Evolutionary conservation across 2,113 vertebrate genomes (phyloP).

Genomic region (Anolis sagrei): DNA sequence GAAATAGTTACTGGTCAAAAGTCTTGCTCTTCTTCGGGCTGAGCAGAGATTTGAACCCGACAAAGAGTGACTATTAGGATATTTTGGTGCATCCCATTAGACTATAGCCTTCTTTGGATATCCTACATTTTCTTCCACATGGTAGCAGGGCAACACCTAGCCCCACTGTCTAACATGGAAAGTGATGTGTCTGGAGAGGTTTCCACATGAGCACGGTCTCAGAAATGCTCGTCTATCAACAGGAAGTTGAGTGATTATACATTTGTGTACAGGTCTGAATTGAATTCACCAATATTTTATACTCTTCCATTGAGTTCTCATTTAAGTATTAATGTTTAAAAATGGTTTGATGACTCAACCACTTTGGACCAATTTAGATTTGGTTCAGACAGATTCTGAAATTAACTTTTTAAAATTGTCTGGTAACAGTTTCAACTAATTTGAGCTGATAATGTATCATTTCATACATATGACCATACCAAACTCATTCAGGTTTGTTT

Average conservation of each 20-base stretch:
- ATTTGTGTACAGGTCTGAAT: background rate
- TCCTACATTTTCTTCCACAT: too few species aligned
- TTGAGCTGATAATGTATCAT: background rate
- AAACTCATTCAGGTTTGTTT: background rate
- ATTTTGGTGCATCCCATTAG: background rate
- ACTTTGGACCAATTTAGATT: background rate
- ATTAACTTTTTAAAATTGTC: background rate
- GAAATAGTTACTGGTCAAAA: background rate
- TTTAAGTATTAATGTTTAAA: background rate
- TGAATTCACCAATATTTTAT: background rate
- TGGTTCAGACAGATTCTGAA: too few species aligned
- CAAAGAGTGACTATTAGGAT: too few species aligned
- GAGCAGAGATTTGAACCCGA: background rate
- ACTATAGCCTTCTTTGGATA: too few species aligned
- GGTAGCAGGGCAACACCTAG: too few species aligned
- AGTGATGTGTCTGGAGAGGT: too few species aligned
- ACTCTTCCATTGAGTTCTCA: background rate
- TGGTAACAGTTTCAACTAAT: background rate
- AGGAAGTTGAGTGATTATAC: background rate
- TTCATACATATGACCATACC: background rate
- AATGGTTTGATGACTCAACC: background rate
- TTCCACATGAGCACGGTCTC: too few species aligned
- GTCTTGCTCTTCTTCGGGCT: background rate
- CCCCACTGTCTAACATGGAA: too few species aligned
- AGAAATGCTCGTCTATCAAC: too few species aligned